Base-by-base conservation (phyloP, 2,888 invertebrate genomes). In the Leptogaster cylindrica region DNA sequence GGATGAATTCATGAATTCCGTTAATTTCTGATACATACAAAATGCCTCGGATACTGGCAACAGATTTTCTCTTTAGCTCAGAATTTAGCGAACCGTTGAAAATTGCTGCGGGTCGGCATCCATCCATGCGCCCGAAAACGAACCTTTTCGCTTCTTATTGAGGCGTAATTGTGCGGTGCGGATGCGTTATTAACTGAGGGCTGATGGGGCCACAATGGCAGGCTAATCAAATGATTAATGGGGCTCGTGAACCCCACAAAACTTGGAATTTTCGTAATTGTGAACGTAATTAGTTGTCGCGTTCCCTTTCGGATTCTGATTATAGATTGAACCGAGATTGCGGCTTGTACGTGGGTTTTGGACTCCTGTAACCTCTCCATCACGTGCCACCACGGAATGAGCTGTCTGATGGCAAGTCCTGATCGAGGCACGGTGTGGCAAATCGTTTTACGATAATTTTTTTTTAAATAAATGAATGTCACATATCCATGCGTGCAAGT, bases 171-270 rank as follows among this genome's bases (percentile, higher is more conserved):
- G 61, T 61, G 61, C 27, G 61, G 61, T 44, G 41, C 41, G 25
- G 16, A 27, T 25, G 41, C 44, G 8, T 41, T 41, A 61, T 61
- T 61, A 61, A 41, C 41, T 61, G 41, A 27, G 61, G 25, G 14
- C n/a, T 58, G 39, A n/a, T 25, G 10, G 36, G 5, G 58, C 23
- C 39, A 58, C 39, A 25, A 58, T 58, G 39, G 58, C 2, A 28
- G 25, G 28, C 41, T 61, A 61, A 61, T 61, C 61, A 61, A 41
- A 61, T 61, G 41, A 61, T 61, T 44, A 61, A 61, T 61, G 61
- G 41, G n/a, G 27, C 14, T 44, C 41, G 41, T 23, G 61, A 27
- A n/a, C 12, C 52, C 18, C 52, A 20, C 52, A 28, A 18, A 52
- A 52, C 16, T 52, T 52, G 52, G 31, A 16, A 52, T 52, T 25